These are phyloP conservation scores for Loris lydekkerianus DNA, from an alignment of 2,797 vertebrate species.

Conservation along the genomic window DNA sequence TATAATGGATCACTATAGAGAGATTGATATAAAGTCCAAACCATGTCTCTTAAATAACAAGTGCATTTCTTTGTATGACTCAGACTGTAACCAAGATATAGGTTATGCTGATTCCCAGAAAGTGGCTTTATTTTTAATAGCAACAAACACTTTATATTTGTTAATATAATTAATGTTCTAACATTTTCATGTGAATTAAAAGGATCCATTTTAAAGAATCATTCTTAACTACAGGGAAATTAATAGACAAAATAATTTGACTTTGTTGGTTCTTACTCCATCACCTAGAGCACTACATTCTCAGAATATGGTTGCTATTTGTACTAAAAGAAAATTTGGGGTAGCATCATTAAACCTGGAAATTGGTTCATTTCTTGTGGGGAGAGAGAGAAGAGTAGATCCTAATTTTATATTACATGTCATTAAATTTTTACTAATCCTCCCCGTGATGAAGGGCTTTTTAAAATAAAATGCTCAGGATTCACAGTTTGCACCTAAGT, in stretches of 20 bases:
- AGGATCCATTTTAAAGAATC: not conserved
- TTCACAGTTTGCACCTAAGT: not conserved
- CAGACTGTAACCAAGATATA: not conserved
- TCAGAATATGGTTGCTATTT: not conserved
- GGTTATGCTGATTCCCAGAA: slow-evolving; percentile 13
- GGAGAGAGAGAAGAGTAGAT: not conserved
- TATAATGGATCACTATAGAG: not conserved
- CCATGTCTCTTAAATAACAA: not conserved
- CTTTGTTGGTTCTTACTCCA: not conserved
- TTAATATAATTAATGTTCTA: slow-evolving; percentile 48
- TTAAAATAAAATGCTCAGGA: not conserved
- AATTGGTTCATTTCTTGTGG: not conserved
- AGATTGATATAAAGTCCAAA: slow-evolving; percentile 7
- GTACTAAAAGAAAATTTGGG: not conserved
- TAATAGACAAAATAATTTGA: slow-evolving; percentile 33
- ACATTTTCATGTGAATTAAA: slow-evolving; percentile 13
- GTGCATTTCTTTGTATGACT: not conserved
- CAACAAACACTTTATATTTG: not conserved
- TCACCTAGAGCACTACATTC: slow-evolving; percentile 36
- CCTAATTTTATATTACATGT: slow-evolving; percentile 20
- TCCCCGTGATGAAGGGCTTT: not conserved
- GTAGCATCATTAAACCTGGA: not conserved
- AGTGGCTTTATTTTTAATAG: slow-evolving; percentile 44
- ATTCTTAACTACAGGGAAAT: not conserved
- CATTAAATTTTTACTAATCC: not conserved